Evolutionary conservation across 1,140 invertebrate genomes (phyloP).

Genomic region (Notospermus geniculatus): DNA sequence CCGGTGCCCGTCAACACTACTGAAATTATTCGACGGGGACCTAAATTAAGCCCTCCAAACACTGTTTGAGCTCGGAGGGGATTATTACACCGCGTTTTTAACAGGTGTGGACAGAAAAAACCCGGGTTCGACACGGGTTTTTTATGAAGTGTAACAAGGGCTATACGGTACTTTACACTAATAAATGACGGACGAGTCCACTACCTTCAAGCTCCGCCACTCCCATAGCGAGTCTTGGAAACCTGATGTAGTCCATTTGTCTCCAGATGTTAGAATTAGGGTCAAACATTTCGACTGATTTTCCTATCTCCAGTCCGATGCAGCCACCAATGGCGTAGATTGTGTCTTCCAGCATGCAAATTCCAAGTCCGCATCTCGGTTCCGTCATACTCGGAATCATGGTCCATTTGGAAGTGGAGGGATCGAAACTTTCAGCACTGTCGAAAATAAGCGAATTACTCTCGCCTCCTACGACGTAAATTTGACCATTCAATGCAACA

Average conservation of each 20-base stretch:
- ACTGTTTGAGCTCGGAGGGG: too few species aligned
- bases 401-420: conserved; percentile 63
- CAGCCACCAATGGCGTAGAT: conserved; percentile 89
- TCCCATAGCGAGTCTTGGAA: conserved; percentile 85
- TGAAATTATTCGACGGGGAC: too few species aligned
- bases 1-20: too few species aligned
- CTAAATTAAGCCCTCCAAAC: too few species aligned
- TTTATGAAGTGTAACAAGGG: too few species aligned
- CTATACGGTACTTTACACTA: too few species aligned
- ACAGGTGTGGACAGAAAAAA: too few species aligned
- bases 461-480: conserved; percentile 60
- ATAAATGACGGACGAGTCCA: too few species aligned
- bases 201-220: conserved; percentile 80
- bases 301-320: conserved; percentile 87
- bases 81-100: too few species aligned
- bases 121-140: too few species aligned
- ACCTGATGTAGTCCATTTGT: conserved; percentile 73
- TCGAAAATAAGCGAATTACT: conserved; percentile 78
- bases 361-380: conserved; percentile 84
- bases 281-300: conserved; percentile 84
- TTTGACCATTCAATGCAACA: conserved; percentile 29
- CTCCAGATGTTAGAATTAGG: conserved; percentile 73
- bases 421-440: conserved; percentile 82
- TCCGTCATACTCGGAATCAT: conserved; percentile 71
- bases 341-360: conserved; percentile 77